These are phyloP conservation scores for Onychomys leucogaster DNA, from an alignment of 2,797 vertebrate genomes.

Conservation along the genomic window DNA sequence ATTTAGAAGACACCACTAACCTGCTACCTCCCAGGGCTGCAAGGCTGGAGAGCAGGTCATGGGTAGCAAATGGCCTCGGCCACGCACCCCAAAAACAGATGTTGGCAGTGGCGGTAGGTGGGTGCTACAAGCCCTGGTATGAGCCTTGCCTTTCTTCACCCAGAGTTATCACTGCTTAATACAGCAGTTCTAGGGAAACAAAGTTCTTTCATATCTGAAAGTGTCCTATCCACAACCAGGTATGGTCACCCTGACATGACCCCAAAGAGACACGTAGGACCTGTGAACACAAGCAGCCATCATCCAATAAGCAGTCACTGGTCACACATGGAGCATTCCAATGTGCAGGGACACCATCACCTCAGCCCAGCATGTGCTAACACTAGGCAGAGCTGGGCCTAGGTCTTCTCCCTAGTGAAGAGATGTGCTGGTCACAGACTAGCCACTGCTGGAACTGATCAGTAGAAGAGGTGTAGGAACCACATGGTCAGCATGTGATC, in stretches of 20 bases:
- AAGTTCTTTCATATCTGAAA: no score
- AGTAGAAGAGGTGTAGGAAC: rapidly evolving
- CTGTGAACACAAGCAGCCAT: rapidly evolving
- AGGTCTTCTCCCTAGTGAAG: background rate
- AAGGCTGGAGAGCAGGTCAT: background rate
- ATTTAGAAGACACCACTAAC: background rate
- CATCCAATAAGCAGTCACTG: no score
- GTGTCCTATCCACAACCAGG: no score
- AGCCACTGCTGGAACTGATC: background rate
- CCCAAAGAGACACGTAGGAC: background rate
- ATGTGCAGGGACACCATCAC: background rate
- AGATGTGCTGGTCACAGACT: rapidly evolving
- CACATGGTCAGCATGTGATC: rapidly evolving
- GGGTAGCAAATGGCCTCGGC: background rate
- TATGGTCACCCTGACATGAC: background rate
- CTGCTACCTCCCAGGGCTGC: background rate
- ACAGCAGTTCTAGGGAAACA: background rate
- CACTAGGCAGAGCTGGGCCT: background rate
- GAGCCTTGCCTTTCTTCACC: background rate
- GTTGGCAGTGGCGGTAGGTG: background rate
- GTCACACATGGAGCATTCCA: background rate
- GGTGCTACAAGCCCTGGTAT: no score
- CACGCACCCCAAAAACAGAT: background rate
- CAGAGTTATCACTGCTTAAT: background rate
- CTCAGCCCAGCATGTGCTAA: background rate